These are phyloP conservation scores for Malurus elegans DNA, from an alignment of 2,113 vertebrate species.

Conservation along the genomic window DNA sequence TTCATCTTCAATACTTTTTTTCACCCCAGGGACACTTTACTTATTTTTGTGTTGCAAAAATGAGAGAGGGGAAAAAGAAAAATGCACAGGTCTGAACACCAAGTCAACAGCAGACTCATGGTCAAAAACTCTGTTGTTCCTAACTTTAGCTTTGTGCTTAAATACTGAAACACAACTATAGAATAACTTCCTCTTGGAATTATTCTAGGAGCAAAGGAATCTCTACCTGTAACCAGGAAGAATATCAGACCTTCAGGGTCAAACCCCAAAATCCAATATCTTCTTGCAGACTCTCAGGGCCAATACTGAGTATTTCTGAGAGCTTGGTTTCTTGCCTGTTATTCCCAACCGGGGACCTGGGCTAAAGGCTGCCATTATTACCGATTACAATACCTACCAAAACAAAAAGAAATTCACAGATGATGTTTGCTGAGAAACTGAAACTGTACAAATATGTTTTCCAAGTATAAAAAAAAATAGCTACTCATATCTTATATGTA, in stretches of 20 bases:
- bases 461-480: neutral
- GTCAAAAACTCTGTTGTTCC: neutral
- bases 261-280: neutral
- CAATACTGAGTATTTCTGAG: slow-evolving; percentile 7
- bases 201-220: slow-evolving; percentile 27
- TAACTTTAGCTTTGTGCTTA: neutral
- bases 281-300: neutral
- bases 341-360: neutral
- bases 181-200: neutral
- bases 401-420: neutral
- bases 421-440: neutral
- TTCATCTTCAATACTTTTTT: neutral
- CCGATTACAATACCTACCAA: neutral
- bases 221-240: neutral
- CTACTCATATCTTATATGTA: neutral
- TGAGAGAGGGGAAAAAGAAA: neutral
- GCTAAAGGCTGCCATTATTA: neutral
- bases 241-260: neutral
- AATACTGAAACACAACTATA: neutral
- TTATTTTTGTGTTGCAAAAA: neutral
- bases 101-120: neutral
- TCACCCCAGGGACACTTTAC: neutral
- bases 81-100: neutral
- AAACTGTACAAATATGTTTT: neutral
- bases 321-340: neutral